A percentile compares a stretch with the other conserved stretches of the same genome.
Evolutionary conservation across 1,140 invertebrate genomes (phyloP).

Genomic region (Spodoptera litura): DNA sequence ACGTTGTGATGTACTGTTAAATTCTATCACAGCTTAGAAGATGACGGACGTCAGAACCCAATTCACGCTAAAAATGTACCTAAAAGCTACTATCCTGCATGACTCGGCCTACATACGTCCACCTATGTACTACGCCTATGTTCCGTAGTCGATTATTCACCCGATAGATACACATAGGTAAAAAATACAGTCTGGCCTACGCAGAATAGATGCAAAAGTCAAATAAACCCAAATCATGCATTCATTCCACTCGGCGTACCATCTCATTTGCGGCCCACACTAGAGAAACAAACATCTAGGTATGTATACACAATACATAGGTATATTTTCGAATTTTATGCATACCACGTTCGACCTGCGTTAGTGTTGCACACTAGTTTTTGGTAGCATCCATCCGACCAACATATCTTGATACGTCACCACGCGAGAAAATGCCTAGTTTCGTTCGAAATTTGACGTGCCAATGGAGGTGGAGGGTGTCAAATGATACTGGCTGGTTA

Average conservation of each 20-base stretch:
- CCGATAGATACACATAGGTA: background rate
- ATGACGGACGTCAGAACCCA: no score
- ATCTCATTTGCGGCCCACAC: constrained; percentile 80
- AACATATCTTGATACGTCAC: constrained; percentile 66
- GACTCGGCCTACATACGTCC: no score
- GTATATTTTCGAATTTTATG: constrained; percentile 84
- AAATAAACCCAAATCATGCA: constrained; percentile 78
- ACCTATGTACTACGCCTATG: no score
- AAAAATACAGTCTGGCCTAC: background rate
- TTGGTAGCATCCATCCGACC: constrained; percentile 57
- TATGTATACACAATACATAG: constrained; percentile 41
- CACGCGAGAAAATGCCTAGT: constrained; percentile 47
- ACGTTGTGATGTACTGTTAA: no score
- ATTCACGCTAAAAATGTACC: no score
- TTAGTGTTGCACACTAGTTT: constrained; percentile 69
- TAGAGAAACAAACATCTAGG: constrained; percentile 71
- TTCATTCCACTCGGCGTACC: constrained; percentile 76
- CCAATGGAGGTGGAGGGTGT: constrained; percentile 50
- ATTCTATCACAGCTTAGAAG: no score
- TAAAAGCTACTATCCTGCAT: no score
- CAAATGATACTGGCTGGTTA: constrained; percentile 52
- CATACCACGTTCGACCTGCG: constrained; percentile 72
- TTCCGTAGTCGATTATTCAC: background rate
- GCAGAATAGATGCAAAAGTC: constrained; percentile 63
- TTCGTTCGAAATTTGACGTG: constrained; percentile 33